phyloP scores from a whole-genome alignment of 2,797 vertebrate species.

The Poeciliopsis turneri region DNA sequence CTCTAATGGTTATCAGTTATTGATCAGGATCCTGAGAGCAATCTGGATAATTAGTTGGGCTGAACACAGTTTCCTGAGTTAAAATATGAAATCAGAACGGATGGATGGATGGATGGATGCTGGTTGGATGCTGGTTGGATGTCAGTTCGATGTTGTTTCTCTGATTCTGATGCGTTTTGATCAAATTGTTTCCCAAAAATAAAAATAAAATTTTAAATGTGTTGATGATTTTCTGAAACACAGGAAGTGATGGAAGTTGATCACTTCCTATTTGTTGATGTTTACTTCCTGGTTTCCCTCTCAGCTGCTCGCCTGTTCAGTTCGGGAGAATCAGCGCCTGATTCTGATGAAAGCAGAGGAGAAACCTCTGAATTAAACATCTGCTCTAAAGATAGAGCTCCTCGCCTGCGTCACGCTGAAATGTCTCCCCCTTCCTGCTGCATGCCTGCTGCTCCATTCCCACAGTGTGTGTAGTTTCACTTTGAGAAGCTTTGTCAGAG shows the following conservation, averaged over 20 bases:
- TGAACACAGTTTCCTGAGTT: not conserved
- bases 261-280: not conserved
- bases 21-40: not conserved
- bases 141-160: not conserved
- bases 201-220: not conserved
- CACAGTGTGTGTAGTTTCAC: slow-evolving; percentile 8
- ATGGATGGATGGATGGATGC: no score
- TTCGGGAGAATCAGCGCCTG: not conserved
- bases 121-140: no score
- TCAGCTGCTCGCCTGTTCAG: not conserved
- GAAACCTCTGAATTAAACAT: slow-evolving; percentile 63
- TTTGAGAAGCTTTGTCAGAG: slow-evolving; percentile 28
- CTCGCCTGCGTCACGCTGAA: slow-evolving; percentile 35
- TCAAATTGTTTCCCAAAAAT: not conserved
- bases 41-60: not conserved
- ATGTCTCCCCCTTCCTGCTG: slow-evolving; percentile 39
- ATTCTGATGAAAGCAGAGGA: slow-evolving; percentile 1
- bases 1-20: not conserved
- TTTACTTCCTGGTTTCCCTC: not conserved
- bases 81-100: not conserved
- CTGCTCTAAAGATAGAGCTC: slow-evolving; percentile 63
- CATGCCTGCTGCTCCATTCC: slow-evolving; percentile 41
- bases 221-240: not conserved
- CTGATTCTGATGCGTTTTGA: not conserved
- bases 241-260: not conserved